These are phyloP conservation scores for Stichodactyla mertensii DNA, from an alignment of 64 coral and sea anemone species.

Conservation along the genomic window DNA sequence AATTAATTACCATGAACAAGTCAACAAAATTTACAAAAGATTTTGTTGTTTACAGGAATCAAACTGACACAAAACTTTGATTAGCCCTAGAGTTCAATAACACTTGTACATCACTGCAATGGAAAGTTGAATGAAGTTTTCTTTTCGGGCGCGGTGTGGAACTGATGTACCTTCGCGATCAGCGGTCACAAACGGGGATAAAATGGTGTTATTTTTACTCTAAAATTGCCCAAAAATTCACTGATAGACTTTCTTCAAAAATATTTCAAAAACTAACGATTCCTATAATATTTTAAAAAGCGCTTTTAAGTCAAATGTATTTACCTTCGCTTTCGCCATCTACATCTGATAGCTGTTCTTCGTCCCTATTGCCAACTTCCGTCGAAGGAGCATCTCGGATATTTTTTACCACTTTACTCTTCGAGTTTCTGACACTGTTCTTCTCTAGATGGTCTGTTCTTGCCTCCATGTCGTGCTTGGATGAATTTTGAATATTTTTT, in stretches of 20 bases:
- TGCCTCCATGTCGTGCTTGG: not conserved
- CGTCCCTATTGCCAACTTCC: not conserved
- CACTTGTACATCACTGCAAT: not conserved
- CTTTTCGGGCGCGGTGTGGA: not conserved
- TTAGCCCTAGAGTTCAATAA: not conserved
- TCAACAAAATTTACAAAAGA: not conserved
- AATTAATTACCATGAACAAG: not conserved
- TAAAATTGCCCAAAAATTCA: not conserved
- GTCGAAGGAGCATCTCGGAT: not conserved
- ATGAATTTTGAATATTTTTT: not conserved
- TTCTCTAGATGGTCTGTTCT: not conserved
- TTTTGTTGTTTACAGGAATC: not conserved
- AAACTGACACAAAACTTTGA: not conserved
- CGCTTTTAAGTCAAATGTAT: not conserved
- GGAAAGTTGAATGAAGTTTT: not conserved
- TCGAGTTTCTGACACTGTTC: not conserved
- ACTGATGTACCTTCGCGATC: not conserved
- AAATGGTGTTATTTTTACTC: not conserved
- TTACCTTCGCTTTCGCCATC: conserved; percentile 18
- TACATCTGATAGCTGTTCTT: not conserved
- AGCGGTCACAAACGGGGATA: not conserved
- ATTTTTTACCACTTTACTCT: not conserved
- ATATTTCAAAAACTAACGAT: not conserved
- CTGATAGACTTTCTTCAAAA: not conserved
- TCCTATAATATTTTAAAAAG: not conserved